Conservation (phyloP, 2,113 vertebrate species). For the Calidris pygmaea region DNA sequence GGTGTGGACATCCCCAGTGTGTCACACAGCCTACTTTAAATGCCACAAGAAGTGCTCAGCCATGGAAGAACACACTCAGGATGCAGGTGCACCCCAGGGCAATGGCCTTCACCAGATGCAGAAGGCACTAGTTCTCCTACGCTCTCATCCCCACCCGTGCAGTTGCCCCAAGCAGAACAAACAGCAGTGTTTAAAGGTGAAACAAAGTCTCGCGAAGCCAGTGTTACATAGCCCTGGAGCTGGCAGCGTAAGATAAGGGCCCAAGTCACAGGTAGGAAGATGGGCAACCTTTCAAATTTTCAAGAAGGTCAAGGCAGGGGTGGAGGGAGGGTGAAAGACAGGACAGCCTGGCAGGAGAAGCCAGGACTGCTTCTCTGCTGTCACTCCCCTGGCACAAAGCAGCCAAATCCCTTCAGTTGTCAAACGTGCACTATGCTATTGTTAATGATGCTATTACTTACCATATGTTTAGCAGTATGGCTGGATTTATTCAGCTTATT, state of each 20-base stretch:
- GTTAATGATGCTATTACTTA: constrained; percentile 68
- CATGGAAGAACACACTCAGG: neutral
- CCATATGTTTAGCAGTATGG: constrained; percentile 63
- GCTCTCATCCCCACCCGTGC: neutral
- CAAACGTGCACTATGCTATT: constrained; percentile 48
- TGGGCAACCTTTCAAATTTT: constrained; percentile 19
- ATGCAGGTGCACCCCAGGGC: neutral
- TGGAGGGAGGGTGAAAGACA: neutral
- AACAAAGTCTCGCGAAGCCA: rapidly evolving
- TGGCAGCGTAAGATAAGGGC: neutral
- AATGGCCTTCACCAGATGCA: rapidly evolving
- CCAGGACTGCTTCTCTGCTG: neutral
- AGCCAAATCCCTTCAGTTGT: constrained; percentile 58
- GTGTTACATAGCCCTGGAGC: neutral
- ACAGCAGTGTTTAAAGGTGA: neutral
- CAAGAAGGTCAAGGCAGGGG: neutral
- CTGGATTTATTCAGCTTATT: constrained; percentile 48
- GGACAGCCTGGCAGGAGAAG: neutral
- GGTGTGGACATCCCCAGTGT: neutral
- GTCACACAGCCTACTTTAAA: neutral
- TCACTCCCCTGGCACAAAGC: constrained; percentile 13
- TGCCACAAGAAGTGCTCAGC: neutral
- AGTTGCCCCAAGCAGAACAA: neutral
- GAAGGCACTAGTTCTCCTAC: neutral
- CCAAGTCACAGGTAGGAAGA: neutral